A percentile compares a stretch with the other conserved stretches of the same genome.
These are phyloP conservation scores for Antheraea mylitta DNA, from an alignment of 1,140 invertebrate genomes.

Conservation along the genomic window DNA sequence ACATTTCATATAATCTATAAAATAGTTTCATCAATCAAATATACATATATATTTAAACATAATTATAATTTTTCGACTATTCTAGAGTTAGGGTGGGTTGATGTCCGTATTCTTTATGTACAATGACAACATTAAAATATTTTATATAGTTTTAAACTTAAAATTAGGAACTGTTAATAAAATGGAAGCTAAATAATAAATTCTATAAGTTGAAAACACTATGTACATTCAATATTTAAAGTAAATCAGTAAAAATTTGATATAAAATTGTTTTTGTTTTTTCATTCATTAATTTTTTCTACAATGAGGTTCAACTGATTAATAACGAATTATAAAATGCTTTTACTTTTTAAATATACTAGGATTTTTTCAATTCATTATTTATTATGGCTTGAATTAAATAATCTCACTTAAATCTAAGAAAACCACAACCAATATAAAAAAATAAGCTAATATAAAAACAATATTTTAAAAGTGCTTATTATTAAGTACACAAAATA, in stretches of 20 bases:
- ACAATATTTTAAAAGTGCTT: too few species aligned
- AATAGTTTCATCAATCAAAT: conserved; percentile 1
- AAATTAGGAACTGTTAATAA: conserved; percentile 10
- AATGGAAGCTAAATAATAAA: conserved; percentile 21
- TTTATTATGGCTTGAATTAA: not conserved
- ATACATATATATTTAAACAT: conserved; percentile 5
- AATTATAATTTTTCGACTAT: conserved; percentile 39
- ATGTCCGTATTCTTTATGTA: conserved; percentile 67
- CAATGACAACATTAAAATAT: conserved; percentile 39
- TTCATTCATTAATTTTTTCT: too few species aligned
- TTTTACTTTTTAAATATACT: not conserved
- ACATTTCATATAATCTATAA: not conserved
- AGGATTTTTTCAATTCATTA: not conserved
- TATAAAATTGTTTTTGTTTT: too few species aligned
- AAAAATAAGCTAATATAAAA: not conserved
- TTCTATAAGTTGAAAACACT: too few species aligned
- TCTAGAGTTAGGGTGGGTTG: conserved; percentile 67
- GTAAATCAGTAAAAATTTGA: too few species aligned
- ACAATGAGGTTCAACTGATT: too few species aligned
- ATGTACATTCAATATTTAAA: too few species aligned
- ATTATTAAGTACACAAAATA: too few species aligned
- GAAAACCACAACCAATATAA: conserved; percentile 2
- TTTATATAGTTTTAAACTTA: not conserved
- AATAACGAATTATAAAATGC: too few species aligned
- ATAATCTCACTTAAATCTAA: not conserved